phyloP scores from a whole-genome alignment of 2,888 invertebrate genomes.

The Mactromeris polynyma region DNA sequence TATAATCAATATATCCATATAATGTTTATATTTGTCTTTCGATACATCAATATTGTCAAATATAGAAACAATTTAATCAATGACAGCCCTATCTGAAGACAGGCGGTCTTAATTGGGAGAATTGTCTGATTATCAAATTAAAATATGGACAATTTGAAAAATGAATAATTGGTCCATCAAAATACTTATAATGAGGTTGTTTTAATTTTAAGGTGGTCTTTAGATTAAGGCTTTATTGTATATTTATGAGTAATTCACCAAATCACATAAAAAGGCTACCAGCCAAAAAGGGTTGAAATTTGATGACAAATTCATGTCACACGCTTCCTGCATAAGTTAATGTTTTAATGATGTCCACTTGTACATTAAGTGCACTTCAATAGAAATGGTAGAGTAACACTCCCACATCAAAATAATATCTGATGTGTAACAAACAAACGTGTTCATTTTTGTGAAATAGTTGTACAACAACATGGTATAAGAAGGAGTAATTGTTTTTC shows the following conservation, averaged over 20 bases:
- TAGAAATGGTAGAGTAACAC: background rate
- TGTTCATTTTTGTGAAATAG: background rate
- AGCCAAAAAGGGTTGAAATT: background rate
- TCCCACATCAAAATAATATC: constrained; percentile 11
- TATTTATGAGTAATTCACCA: background rate
- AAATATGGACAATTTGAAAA: too few species aligned
- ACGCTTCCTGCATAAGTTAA: background rate
- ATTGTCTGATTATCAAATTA: too few species aligned
- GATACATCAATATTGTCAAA: too few species aligned
- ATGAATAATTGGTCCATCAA: too few species aligned
- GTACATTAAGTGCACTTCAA: constrained; percentile 1
- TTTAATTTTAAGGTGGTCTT: too few species aligned
- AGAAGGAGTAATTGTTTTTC: background rate
- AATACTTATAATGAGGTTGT: too few species aligned
- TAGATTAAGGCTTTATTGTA: too few species aligned
- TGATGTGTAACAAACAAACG: background rate
- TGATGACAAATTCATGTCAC: constrained; percentile 9
- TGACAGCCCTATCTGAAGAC: too few species aligned
- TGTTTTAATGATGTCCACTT: constrained; percentile 11
- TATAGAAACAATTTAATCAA: too few species aligned
- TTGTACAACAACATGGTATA: background rate
- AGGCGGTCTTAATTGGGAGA: too few species aligned
- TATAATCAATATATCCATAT: too few species aligned
- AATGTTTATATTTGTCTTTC: too few species aligned
- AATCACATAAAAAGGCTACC: background rate